Conservation (phyloP, 2,113 vertebrate species). For the Calidris pygmaea region DNA sequence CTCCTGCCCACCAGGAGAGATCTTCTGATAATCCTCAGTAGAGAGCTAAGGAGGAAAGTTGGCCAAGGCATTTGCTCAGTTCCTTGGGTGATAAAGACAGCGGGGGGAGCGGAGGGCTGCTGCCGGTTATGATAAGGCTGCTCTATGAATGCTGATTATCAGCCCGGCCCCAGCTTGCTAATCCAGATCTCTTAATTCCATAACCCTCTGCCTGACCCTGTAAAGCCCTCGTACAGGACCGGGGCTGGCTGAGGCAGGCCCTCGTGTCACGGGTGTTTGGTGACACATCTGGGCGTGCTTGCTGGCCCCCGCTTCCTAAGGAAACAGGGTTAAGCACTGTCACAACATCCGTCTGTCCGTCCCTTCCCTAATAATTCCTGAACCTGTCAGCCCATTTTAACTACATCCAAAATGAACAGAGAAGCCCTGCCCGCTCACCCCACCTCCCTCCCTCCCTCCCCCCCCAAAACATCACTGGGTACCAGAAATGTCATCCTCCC, state of each 20-base stretch:
- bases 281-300: rapidly evolving
- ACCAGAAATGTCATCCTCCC: not conserved
- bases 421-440: not conserved
- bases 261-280: not conserved
- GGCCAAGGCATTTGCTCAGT: not conserved
- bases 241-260: not conserved
- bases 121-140: not conserved
- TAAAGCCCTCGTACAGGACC: rapidly evolving
- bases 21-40: not conserved
- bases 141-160: not conserved
- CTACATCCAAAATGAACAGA: not conserved
- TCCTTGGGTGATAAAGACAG: not conserved
- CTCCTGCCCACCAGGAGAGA: not conserved
- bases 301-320: not conserved
- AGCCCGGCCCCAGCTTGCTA: not conserved
- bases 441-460: not conserved
- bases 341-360: not conserved
- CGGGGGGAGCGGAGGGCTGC: not conserved
- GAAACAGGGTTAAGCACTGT: rapidly evolving
- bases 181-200: not conserved
- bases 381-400: not conserved
- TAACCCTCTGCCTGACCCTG: not conserved
- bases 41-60: not conserved
- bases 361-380: not conserved
- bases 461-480: not conserved